Percentiles rank a stretch among this genome's conserved stretches.
Evolutionary conservation across 2,888 invertebrate genomes (phyloP).

Genomic region (Pristionchus arcanus): DNA sequence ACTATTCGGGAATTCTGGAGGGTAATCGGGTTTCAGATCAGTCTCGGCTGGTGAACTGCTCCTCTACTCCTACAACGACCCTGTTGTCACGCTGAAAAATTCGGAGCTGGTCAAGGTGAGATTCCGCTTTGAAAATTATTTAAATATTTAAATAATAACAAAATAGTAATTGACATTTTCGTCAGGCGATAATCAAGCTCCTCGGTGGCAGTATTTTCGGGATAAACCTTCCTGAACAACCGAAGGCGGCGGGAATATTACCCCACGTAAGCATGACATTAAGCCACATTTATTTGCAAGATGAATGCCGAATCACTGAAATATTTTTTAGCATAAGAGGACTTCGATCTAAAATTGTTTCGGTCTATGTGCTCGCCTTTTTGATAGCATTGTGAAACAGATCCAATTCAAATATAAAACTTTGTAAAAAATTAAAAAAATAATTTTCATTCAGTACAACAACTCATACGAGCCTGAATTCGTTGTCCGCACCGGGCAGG

Average conservation of each 20-base stretch:
- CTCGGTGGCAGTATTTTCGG: conserved; percentile 14
- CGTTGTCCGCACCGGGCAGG: background rate
- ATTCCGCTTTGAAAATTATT: background rate
- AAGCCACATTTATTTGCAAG: no score
- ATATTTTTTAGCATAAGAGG: no score
- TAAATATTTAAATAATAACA: background rate
- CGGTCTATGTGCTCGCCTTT: no score
- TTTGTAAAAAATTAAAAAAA: no score
- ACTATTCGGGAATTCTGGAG: no score
- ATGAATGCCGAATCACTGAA: no score
- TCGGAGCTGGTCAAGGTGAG: background rate
- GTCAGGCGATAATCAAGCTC: background rate
- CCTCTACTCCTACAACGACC: conserved; percentile 4
- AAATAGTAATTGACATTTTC: background rate
- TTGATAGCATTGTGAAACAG: no score
- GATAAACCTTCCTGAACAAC: background rate
- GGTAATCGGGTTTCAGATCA: no score
- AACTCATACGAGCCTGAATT: conserved; percentile 29
- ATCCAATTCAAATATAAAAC: no score
- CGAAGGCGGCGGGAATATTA: background rate
- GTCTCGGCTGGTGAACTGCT: background rate
- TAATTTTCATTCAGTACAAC: conserved; percentile 45
- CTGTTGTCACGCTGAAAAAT: background rate
- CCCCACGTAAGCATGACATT: conserved; percentile 1
- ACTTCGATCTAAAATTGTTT: no score